Base-by-base conservation (phyloP, 2,113 vertebrate genomes). In the Clarias batrachus region DNA sequence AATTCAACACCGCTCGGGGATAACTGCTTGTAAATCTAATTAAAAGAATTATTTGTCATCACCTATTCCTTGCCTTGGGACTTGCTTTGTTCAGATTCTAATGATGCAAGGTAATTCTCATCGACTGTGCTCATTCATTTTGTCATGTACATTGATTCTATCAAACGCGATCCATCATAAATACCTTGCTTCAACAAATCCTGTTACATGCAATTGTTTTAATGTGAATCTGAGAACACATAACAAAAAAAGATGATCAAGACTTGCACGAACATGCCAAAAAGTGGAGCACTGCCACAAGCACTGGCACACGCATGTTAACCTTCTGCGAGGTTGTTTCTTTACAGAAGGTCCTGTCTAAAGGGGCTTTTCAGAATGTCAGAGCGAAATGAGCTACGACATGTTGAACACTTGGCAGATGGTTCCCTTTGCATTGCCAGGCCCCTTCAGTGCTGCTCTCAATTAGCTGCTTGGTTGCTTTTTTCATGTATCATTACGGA, bases 391-490 rank as follows among this genome's bases (percentile, higher is more conserved):
- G 85, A 91, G 88, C 66, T 89, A 84, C 65, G 80, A 84, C 88
- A 65, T 91, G 89, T 89, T 82, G 87, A 89, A 89, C 87, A 89
- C 81, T 92, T 87, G 87, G 84, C 84, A 87, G 87, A 91, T 85
- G 87, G 85, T 37, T 89, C 86, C 88, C 90, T 21, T 52, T n/a
- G 84, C 82, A 62, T 74, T 57, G 48, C 57, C 83, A 79, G 87
- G 84, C 84, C 86, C 81, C 83, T 90, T 87, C 86, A 78, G 70
- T 81, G 66, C 85, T 80, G 88, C 86, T 89, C 90, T 92, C 89
- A 90, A 92, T 91, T 90, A 91, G 82, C 79, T 85, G 90, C 89
- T 89, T 83, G 77, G 86, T 78, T 87, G 87, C 73, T 14, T 56
- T 88, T 80, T 85, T 59, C 86, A 80, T 87, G 88, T 81, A 62